A percentile compares a stretch with the other conserved stretches of the same genome.
phyloP scores from a whole-genome alignment of 2,113 vertebrate species.

The Formicarius rufipectus region DNA sequence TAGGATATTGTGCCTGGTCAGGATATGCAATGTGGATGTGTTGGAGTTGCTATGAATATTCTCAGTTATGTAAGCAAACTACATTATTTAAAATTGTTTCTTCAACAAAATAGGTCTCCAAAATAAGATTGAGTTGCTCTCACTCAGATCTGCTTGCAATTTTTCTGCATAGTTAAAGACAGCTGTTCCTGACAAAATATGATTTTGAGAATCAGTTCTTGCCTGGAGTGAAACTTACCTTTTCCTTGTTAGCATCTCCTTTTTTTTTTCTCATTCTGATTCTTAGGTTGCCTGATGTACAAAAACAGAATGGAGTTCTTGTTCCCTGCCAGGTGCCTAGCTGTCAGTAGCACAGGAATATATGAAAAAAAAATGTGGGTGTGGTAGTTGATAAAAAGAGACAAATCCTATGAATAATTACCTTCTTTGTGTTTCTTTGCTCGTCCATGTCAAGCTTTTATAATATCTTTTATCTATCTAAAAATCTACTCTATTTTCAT shows the following conservation, averaged over 20 bases:
- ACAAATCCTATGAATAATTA: not conserved
- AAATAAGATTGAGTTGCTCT: not conserved
- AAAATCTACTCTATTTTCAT: not conserved
- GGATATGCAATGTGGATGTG: not conserved
- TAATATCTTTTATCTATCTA: not conserved
- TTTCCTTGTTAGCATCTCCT: not conserved
- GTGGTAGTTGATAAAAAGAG: constrained; percentile 3
- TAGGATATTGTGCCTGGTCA: not conserved
- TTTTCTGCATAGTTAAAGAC: not conserved
- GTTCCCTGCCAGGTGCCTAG: not conserved
- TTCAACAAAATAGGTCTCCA: not conserved
- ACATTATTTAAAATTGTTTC: not conserved
- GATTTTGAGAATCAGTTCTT: not conserved
- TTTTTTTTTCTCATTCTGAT: not conserved
- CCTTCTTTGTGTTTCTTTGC: constrained; percentile 18
- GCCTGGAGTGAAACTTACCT: not conserved
- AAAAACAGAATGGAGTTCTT: not conserved
- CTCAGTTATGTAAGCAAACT: not conserved
- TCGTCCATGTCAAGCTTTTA: not conserved
- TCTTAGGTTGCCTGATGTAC: not conserved
- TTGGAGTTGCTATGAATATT: not conserved
- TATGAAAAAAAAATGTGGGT: not conserved
- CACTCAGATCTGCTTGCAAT: not conserved
- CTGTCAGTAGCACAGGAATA: not conserved
- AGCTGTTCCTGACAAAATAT: not conserved